Percentiles rank a stretch among this genome's conserved stretches.
Evolutionary conservation across 2,113 vertebrate species (phyloP).

Genomic region (Gasterosteus aculeatus): DNA sequence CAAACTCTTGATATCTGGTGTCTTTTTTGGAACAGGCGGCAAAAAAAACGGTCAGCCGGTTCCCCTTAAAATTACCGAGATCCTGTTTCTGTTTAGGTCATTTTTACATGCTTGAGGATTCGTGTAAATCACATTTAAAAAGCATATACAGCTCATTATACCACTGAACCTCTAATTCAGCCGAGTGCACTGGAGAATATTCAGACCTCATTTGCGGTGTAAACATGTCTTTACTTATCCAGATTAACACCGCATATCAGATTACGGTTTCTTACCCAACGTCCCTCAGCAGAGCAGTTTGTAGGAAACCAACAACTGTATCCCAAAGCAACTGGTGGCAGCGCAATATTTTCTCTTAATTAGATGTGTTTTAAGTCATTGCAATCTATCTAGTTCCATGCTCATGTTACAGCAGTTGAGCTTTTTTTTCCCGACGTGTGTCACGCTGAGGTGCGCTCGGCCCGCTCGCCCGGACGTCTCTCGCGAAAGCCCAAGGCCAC

Average conservation of each 20-base stretch:
- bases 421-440: constrained; percentile 65
- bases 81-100: constrained; percentile 78
- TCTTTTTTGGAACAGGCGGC: constrained; percentile 52
- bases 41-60: constrained; percentile 51
- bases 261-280: constrained; percentile 66
- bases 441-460: constrained; percentile 58
- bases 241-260: constrained; percentile 80
- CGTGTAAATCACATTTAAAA: constrained; percentile 82
- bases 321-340: constrained; percentile 72
- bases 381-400: constrained; percentile 70
- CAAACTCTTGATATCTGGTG: constrained; percentile 35
- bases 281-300: constrained; percentile 62
- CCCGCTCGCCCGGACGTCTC: constrained; percentile 71
- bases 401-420: constrained; percentile 73
- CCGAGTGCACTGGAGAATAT: constrained; percentile 77
- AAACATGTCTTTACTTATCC: constrained; percentile 84
- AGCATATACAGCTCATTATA: constrained; percentile 79
- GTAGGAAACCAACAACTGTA: constrained; percentile 55
- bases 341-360: constrained; percentile 80
- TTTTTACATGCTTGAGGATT: constrained; percentile 78
- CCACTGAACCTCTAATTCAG: constrained; percentile 73
- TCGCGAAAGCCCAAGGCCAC: constrained; percentile 83
- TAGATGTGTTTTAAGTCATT: constrained; percentile 81
- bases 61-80: constrained; percentile 45
- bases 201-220: constrained; percentile 83